A percentile compares a stretch with the other conserved stretches of the same genome.
These are phyloP conservation scores for Kryptolebias ocellatus DNA, from an alignment of 2,797 vertebrate species.

Conservation along the genomic window DNA sequence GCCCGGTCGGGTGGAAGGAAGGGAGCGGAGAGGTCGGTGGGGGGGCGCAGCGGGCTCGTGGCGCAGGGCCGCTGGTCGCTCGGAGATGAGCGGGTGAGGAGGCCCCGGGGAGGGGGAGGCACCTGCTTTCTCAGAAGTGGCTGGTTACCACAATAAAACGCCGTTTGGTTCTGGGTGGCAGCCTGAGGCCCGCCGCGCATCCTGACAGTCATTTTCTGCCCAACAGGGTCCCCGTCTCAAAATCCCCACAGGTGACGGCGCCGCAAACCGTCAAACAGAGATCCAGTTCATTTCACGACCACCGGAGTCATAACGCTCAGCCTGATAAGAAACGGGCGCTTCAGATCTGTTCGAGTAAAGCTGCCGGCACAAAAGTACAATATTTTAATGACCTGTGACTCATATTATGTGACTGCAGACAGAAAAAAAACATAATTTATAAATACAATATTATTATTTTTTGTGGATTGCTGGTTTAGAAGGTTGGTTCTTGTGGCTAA, in stretches of 20 bases:
- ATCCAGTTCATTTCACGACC: slow-evolving; percentile 50
- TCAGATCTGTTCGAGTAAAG: slow-evolving; percentile 5
- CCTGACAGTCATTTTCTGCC: slow-evolving; percentile 64
- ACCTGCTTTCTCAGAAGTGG: slow-evolving; percentile 64
- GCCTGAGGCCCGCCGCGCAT: slow-evolving; percentile 25
- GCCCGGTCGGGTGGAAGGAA: slow-evolving; percentile 6
- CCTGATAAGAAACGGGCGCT: slow-evolving; percentile 31
- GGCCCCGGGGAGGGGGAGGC: slow-evolving; percentile 40
- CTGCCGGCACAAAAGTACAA: slow-evolving; percentile 7
- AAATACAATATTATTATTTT: too few relatives aligned
- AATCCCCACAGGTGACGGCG: slow-evolving; percentile 65
- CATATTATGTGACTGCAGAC: too few relatives aligned
- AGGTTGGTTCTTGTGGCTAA: too few relatives aligned
- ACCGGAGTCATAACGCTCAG: slow-evolving; percentile 51
- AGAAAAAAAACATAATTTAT: too few relatives aligned
- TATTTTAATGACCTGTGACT: neutral
- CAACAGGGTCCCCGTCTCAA: slow-evolving; percentile 49
- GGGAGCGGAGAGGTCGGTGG: neutral
- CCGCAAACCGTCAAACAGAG: slow-evolving; percentile 60
- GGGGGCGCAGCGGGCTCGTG: neutral
- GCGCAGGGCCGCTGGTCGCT: neutral
- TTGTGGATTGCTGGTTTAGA: too few relatives aligned
- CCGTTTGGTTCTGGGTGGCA: slow-evolving; percentile 18
- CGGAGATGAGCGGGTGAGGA: neutral
- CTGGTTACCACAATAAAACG: slow-evolving; percentile 50